Percentiles rank a stretch among this genome's conserved stretches.
These are phyloP conservation scores for Peromyscus attwateri DNA, from an alignment of 2,797 vertebrate species.

Conservation along the genomic window DNA sequence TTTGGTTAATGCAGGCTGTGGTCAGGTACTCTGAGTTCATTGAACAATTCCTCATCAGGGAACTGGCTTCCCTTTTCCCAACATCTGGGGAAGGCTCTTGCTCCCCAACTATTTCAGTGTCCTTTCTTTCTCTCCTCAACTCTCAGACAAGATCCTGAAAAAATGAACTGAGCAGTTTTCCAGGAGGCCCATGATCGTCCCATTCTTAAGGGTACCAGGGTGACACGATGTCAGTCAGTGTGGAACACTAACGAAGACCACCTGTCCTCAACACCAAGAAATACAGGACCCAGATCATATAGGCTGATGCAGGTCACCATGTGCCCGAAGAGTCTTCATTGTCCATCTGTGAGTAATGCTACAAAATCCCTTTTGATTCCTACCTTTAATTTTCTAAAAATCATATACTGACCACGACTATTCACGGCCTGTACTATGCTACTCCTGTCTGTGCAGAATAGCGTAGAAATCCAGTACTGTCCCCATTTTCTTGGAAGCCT, in stretches of 20 bases:
- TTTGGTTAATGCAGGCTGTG: constrained; percentile 72
- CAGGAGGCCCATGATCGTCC: not conserved
- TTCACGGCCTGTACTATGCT: not conserved
- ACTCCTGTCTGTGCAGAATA: not conserved
- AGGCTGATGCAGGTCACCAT: not conserved
- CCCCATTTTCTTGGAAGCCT: constrained; percentile 64
- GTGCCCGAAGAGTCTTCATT: constrained; percentile 14
- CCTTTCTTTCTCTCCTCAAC: not conserved
- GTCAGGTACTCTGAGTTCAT: constrained; percentile 68
- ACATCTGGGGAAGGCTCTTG: not conserved
- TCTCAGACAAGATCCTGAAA: not conserved
- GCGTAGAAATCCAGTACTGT: constrained; percentile 21
- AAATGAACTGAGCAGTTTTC: not conserved
- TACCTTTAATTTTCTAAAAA: constrained; percentile 49
- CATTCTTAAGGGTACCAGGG: not conserved
- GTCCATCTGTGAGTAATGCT: constrained; percentile 45
- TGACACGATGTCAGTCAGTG: not conserved
- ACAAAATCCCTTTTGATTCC: constrained; percentile 20
- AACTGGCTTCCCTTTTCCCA: constrained; percentile 52
- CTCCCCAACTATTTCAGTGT: not conserved
- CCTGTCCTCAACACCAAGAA: not conserved
- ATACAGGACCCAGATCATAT: not conserved
- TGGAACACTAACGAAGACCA: not conserved
- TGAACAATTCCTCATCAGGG: constrained; percentile 58
- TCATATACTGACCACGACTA: not conserved